phyloP scores from a whole-genome alignment of 2,888 invertebrate species.

The Yponomeuta malinellus region DNA sequence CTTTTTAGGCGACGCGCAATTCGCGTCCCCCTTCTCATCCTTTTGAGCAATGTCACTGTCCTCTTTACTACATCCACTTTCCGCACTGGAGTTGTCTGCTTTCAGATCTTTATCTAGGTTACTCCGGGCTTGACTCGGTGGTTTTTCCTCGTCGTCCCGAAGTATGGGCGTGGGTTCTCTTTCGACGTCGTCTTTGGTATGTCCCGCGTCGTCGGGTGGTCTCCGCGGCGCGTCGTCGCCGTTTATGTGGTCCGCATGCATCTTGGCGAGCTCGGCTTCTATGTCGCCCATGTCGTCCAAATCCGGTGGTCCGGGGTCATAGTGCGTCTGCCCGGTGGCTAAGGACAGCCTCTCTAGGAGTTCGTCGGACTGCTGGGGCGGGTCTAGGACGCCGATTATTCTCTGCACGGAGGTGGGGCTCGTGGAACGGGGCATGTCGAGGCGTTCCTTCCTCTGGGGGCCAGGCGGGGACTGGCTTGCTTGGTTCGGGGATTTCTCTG shows the following conservation, averaged over 20 bases:
- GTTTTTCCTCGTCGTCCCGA: slow-evolving; percentile 35
- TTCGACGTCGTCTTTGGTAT: slow-evolving; percentile 32
- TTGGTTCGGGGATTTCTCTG: slow-evolving; percentile 93
- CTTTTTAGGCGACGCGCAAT: slow-evolving; percentile 22
- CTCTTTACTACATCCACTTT: background rate
- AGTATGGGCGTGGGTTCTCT: slow-evolving; percentile 50
- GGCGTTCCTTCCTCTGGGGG: slow-evolving; percentile 56
- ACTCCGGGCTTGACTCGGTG: slow-evolving; percentile 17
- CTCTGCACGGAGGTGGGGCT: slow-evolving; percentile 64
- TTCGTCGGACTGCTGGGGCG: slow-evolving; percentile 48
- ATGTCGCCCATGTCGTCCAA: slow-evolving; percentile 78
- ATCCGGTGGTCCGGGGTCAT: slow-evolving; percentile 53
- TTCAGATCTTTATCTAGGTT: background rate
- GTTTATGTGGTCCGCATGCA: slow-evolving; percentile 71
- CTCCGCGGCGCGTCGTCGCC: slow-evolving; percentile 47
- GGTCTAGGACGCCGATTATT: slow-evolving; percentile 59
- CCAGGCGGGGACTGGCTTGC: slow-evolving; percentile 83
- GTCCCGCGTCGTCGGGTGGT: slow-evolving; percentile 27
- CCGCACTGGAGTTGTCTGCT: slow-evolving; percentile 9
- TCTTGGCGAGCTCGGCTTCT: slow-evolving; percentile 82
- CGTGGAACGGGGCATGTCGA: slow-evolving; percentile 62
- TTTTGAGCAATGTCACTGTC: background rate
- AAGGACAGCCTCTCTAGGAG: slow-evolving; percentile 46
- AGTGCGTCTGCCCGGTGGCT: slow-evolving; percentile 33
- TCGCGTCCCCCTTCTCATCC: background rate